These are phyloP conservation scores for Carassius auratus DNA, from an alignment of 2,113 vertebrate genomes.

Conservation along the genomic window DNA sequence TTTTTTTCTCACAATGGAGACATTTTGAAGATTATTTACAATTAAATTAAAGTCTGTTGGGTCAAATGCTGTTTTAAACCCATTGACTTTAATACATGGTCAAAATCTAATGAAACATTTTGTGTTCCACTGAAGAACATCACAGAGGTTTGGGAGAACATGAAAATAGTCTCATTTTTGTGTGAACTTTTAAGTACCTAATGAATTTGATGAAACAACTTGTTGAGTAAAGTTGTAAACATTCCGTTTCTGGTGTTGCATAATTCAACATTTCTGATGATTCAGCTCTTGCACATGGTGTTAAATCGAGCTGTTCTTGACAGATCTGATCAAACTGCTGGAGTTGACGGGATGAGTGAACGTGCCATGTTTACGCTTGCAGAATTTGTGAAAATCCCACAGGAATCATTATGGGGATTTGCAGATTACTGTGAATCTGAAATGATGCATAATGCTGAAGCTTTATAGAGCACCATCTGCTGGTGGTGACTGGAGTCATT, in stretches of 20 bases:
- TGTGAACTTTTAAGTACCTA: background rate
- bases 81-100: too few species aligned
- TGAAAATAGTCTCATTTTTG: background rate
- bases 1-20: background rate
- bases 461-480: slow-evolving; percentile 11
- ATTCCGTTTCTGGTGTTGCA: background rate
- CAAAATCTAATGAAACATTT: too few species aligned
- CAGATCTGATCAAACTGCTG: slow-evolving; percentile 22
- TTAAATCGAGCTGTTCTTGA: slow-evolving; percentile 38
- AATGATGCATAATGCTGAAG: background rate
- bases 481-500: background rate
- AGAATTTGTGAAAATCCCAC: slow-evolving; percentile 48
- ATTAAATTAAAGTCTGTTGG: too few species aligned
- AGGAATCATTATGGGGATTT: slow-evolving; percentile 48
- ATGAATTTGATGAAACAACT: background rate
- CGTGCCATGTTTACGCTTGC: slow-evolving; percentile 42
- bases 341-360: slow-evolving; percentile 25
- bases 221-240: background rate
- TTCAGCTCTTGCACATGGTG: slow-evolving; percentile 18
- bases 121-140: too few species aligned
- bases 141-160: too few species aligned
- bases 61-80: too few species aligned
- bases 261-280: slow-evolving; percentile 8
- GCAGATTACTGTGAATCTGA: slow-evolving; percentile 34
- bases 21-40: too few species aligned